Base-by-base conservation (phyloP, 35 echinoderm and acorn worm species). In the Acanthaster planci region DNA sequence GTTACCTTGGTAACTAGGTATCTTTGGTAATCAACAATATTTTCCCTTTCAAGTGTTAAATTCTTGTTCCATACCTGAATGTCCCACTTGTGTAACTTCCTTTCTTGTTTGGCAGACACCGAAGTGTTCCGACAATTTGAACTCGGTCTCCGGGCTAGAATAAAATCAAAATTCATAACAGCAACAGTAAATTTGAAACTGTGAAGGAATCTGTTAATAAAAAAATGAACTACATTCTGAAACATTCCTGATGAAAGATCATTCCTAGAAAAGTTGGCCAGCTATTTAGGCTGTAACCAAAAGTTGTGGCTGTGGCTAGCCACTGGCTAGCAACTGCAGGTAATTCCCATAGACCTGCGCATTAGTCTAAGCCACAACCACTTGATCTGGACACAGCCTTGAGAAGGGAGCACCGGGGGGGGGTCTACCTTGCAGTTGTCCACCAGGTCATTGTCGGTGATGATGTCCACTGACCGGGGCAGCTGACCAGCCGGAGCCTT, bases 401-500 rank as follows among this genome's bases (percentile, higher is more conserved):
- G n/a, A n/a, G n/a, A n/a, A n/a, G n/a, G n/a, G n/a, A n/a, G n/a
- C n/a, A n/a, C n/a, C n/a, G n/a, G n/a, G n/a, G 64, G 58, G 26
- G n/a, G 10, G n/a, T 84, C 84, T 86, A 99, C 96, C 89, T 99
- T 99, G 75, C 96, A 99, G 21, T 84, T 77, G 84, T 99, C 92
- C 2, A 94, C 92, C 1, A 94, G 81, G 50, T 94, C 92, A 76
- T 94, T 86, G 68, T 94, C 92, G 14, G 82, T 86, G 32, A 94
- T 94, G 76, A 99, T 99, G 68, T 99, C 96, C 2, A 99, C 96
- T 16, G 96, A 94, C 37, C 96, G 72, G 18, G 96, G 96, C 51
- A 99, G 78, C 78, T 99, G 96, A 55, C 96, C 96, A 18, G 96
- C 96, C 39, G 96, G 96, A 1, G 96, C 96, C 42, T 99, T 99